Evolutionary conservation across 2,888 invertebrate genomes (phyloP).

Genomic region (Mamestra brassicae): DNA sequence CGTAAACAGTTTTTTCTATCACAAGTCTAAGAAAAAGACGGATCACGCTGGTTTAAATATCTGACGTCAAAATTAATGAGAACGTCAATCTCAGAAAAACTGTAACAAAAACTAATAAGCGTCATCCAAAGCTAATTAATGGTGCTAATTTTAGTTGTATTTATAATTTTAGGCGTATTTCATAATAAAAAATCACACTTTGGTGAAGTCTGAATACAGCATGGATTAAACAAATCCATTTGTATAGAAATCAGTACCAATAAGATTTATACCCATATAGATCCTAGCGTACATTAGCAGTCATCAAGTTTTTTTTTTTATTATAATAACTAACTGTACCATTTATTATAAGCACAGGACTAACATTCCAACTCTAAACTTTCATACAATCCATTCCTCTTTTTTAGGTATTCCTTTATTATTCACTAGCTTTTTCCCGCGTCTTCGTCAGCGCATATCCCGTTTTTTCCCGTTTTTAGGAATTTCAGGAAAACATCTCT

Average conservation of each 20-base stretch:
- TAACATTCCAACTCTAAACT: background rate
- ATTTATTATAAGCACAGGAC: too few relatives aligned
- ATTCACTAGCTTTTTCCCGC: too few relatives aligned
- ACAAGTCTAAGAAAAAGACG: slow-evolving; percentile 9
- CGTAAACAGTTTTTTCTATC: slow-evolving; percentile 2
- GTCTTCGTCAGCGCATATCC: too few relatives aligned
- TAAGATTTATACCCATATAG: background rate
- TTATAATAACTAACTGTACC: too few relatives aligned
- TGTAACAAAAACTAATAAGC: slow-evolving; percentile 28
- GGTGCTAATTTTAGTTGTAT: slow-evolving; percentile 16
- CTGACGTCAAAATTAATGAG: slow-evolving; percentile 24
- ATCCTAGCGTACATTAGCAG: background rate
- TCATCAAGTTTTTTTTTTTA: background rate
- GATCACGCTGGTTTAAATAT: slow-evolving; percentile 15
- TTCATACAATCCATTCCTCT: background rate
- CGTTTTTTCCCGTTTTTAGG: too few relatives aligned
- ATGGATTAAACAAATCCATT: background rate
- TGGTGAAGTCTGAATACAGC: background rate
- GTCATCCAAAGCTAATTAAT: slow-evolving; percentile 22
- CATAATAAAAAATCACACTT: slow-evolving; percentile 15
- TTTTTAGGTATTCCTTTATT: background rate
- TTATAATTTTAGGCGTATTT: background rate
- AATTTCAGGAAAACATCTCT: too few relatives aligned
- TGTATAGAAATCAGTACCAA: background rate
- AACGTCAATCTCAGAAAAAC: slow-evolving; percentile 42